Base-by-base conservation (phyloP, 2,113 vertebrate genomes). In the Eubucco bourcierii region DNA sequence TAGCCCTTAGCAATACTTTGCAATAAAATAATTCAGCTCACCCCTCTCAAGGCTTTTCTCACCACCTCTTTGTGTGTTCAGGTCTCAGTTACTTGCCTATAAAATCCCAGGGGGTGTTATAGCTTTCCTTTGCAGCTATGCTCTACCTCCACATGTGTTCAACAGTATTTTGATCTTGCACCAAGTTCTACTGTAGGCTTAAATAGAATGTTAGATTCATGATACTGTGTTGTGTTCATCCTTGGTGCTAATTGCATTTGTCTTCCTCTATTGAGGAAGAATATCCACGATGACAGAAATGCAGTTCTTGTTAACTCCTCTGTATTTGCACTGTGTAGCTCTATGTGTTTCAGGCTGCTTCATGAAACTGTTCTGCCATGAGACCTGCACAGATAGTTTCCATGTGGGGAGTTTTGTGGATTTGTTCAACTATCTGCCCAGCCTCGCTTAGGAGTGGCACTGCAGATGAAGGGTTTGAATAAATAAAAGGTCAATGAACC, bases 351-450 rank as follows among this genome's bases (percentile, higher is more conserved):
- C 55, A 58, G 27, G 19, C 8, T 50, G 47, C 25, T 9, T 86
- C 16, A 37, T 76, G 68, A 64, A 55, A 34, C 23, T 46, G 9
- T 34, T 79, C 33, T 60, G 9, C 27, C 33, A 34, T 1, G 0
- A 77, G 50, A 53, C 12, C 37, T 52, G 20, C 4, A 9, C 37
- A 1, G 1, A 17, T 74, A 71, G 15, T 56, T 82, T 39, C 10
- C 10, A 10, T 55, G 28, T 31, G 14, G 59, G 25, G 34, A 71
- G 64, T 67, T 52, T 21, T 2, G 6, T n/a, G 16, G 14, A 56
- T 31, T 23, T 1, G 0, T 65, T 68, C 41, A 64, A 12, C 58
- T 1, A 1, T 17, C 23, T 14, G 12, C n/a, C 60, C 60, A 72
- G 15, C 44, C 59, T 80, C 21, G n/a, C 20, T 67, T 14, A 33